Evolutionary conservation across 1,140 invertebrate species (phyloP).

Genomic region (Aphaenogaster ashmeadi): DNA sequence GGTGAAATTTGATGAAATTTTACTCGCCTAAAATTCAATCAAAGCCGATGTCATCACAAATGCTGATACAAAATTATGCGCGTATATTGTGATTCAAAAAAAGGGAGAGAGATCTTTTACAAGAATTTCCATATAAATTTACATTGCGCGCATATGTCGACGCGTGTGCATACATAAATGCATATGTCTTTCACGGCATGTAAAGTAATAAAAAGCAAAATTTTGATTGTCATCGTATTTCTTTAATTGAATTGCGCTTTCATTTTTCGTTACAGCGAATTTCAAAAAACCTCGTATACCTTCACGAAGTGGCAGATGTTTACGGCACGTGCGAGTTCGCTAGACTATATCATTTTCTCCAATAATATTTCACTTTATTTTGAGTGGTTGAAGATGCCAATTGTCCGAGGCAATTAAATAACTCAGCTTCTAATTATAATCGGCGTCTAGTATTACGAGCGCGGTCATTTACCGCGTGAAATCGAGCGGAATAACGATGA

Average conservation of each 20-base stretch:
- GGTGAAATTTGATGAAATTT: constrained; percentile 23
- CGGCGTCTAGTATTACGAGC: constrained; percentile 58
- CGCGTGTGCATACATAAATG: background rate
- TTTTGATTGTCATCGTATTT: background rate
- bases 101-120: background rate
- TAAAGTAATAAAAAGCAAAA: constrained; percentile 12
- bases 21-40: constrained; percentile 36
- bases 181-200: background rate
- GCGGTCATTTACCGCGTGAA: constrained; percentile 57
- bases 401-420: constrained; percentile 60
- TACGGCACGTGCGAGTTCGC: background rate
- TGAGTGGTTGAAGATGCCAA: background rate
- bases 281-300: background rate
- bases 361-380: constrained; percentile 14
- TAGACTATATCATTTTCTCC: background rate
- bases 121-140: constrained; percentile 28
- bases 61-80: constrained; percentile 3
- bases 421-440: constrained; percentile 66
- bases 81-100: constrained; percentile 3
- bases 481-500: constrained; percentile 63
- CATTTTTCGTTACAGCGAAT: constrained; percentile 5
- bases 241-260: constrained; percentile 47
- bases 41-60: constrained; percentile 15
- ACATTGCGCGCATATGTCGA: background rate
- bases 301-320: background rate